A percentile compares a stretch with the other conserved stretches of the same genome.
Conservation (phyloP, 2,113 vertebrate genomes). For the Atherinomorus stipes region DNA sequence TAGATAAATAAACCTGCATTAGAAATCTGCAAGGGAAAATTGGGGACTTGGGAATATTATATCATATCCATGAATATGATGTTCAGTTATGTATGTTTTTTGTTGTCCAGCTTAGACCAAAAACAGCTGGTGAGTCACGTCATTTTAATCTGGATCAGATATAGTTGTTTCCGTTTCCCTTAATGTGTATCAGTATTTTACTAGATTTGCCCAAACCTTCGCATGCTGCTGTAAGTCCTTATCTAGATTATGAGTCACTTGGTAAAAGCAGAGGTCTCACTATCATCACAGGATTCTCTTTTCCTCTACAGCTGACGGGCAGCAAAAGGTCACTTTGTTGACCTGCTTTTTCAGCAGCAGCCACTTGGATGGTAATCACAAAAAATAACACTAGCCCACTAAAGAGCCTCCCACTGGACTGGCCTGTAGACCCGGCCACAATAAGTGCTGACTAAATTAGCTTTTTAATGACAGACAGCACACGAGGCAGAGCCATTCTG, state of each 20-base stretch:
- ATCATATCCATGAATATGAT: no score
- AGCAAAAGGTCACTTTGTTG: conserved; percentile 76
- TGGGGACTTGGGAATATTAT: no score
- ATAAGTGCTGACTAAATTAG: conserved; percentile 65
- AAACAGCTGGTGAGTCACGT: no score
- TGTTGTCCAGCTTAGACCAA: no score
- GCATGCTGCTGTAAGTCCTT: no score
- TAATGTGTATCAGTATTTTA: no score
- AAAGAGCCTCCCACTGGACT: conserved; percentile 69
- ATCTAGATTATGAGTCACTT: conserved; percentile 24
- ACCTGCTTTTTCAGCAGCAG: conserved; percentile 78
- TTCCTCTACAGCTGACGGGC: conserved; percentile 79
- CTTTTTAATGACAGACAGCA: conserved; percentile 66
- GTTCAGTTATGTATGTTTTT: no score
- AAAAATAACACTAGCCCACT: conserved; percentile 84
- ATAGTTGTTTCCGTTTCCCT: no score
- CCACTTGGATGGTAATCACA: conserved; percentile 84
- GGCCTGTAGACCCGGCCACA: conserved; percentile 61
- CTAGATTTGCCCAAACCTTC: no score
- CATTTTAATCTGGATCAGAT: no score
- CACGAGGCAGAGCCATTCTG: conserved; percentile 46
- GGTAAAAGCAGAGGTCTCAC: conserved; percentile 63
- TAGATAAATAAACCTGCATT: no score
- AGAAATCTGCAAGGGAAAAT: no score
- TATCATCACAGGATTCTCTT: conserved; percentile 62